Evolutionary conservation across 2,113 vertebrate genomes (phyloP), one percentile per base, ranked within the genome.

Genomic region (Esox niger): DNA sequence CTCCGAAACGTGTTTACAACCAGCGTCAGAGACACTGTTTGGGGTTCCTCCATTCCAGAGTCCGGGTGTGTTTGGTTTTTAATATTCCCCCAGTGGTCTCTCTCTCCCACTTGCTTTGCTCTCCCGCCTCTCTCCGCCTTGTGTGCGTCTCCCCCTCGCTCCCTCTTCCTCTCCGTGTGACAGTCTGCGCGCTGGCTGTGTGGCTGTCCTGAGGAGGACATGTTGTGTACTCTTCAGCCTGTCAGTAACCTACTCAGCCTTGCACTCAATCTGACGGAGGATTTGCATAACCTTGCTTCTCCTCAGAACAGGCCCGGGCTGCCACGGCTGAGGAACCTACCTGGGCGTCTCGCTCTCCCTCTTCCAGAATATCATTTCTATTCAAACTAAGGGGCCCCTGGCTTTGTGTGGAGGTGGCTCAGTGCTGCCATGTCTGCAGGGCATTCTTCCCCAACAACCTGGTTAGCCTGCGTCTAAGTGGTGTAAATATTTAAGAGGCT

Each of bases 241-340:
- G 90, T 92, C 91, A 91, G 90, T 88, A 88, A 87, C 89, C 88
- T 90, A 88, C 88, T 91, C 91, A 92, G 85, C 90, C 91, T 91
- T 92, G 89, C 84, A 88, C 87, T 87, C 79, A 74, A 81, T 77
- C 88, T 90, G 90, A 91, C 85, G 87, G 87, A 87, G 83, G 83
- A 91, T 92, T 92, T 91, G 87, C 91, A 92, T 92, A 91, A 90
- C 88, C 83, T 88, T 83, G 69, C 86, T 86, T 81, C 76, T 82
- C 82, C 81, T 86, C 88, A 86, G 79, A 90, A 85, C 87, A 85
- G 82, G 59, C 20, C n/a, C 10, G 20, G 30, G 20, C 59, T 6
- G 59, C 21, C 49, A n/a, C 21, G 23, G 49, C 23, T 25, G 49
- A n/a, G 20, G 21, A 25, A 20, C 59, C 59, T n/a, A 31, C 30